These are phyloP conservation scores for Malacoctenus gilli DNA, from an alignment of 2,797 vertebrate genomes.

Conservation along the genomic window DNA sequence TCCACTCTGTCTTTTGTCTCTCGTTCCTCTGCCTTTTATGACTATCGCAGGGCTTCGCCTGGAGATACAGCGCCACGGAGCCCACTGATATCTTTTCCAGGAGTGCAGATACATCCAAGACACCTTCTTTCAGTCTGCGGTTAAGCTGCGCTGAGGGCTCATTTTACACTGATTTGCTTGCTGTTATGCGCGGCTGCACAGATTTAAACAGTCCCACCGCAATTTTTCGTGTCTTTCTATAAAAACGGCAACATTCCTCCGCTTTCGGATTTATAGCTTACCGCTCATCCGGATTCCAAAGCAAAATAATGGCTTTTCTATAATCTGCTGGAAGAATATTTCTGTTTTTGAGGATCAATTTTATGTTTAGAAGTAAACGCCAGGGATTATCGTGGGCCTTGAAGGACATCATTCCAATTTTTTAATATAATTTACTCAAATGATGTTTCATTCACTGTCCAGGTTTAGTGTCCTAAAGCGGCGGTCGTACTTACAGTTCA, in stretches of 20 bases:
- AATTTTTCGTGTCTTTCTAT: not conserved
- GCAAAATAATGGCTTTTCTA: too few relatives aligned
- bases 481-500: too few relatives aligned
- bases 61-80: constrained; percentile 50
- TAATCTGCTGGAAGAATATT: too few relatives aligned
- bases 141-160: constrained; percentile 24
- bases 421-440: too few relatives aligned
- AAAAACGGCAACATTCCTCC: constrained; percentile 3
- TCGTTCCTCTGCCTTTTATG: constrained; percentile 63
- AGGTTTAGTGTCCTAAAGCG: too few relatives aligned
- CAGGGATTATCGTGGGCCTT: too few relatives aligned
- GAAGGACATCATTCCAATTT: too few relatives aligned
- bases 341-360: too few relatives aligned
- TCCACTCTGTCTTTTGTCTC: constrained; percentile 72
- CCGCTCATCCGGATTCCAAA: too few relatives aligned
- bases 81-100: constrained; percentile 43
- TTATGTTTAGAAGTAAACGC: too few relatives aligned
- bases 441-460: too few relatives aligned
- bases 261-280: not conserved
- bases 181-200: constrained; percentile 40
- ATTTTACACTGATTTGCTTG: constrained; percentile 47
- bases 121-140: constrained; percentile 56
- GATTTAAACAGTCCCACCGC: not conserved
- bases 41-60: constrained; percentile 52
- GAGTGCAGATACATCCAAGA: constrained; percentile 53